Evolutionary conservation across 2,113 vertebrate genomes (phyloP), one percentile per base, ranked within the genome.

Genomic region (Microtus pennsylvanicus): DNA sequence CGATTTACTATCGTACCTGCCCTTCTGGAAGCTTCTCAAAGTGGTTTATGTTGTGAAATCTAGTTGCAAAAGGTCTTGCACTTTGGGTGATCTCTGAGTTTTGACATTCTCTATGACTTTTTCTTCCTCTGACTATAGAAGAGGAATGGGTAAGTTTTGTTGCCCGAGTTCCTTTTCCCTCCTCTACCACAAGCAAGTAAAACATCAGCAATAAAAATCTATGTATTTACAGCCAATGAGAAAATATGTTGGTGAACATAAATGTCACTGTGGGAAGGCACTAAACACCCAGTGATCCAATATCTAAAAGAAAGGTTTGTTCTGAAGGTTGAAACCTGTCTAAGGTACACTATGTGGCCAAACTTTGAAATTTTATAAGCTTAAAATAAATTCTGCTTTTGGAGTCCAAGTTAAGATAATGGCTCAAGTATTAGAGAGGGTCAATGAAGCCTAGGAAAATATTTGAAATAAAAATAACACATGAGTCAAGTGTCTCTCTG

Each of bases 241-340:
- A 98, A 98, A 98, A 98, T 97, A 95, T 78, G 89, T 95, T 98
- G 97, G 97, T 97, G 96, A 98, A 98, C 98, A 98, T 97, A 98
- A 98, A 98, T 98, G 97, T 95, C 97, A 94, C 90, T 98, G 96
- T 97, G 98, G 98, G 97, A 98, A 97, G 90, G 94, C 96, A 98
- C 98, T 97, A 98, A 98, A 96, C 95, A 97, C 94, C 96, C 96
- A 97, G 96, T 98, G 98, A 98, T 95, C 96, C 1, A 13, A 97
- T 97, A 98, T 98, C 96, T 98, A 93, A 98, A 98, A 97, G 97
- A 97, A 97, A 98, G 98, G 98, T 98, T 98, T 98, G 98, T 98
- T 98, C 97, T 97, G 95, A 98, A 98, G 96, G 95, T 96, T 98
- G 98, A 91, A 92, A 98, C 58, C 80, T 98, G 96, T 98, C 97